Conservation (phyloP, 2,888 invertebrate species). For the Drosophila macrospina region DNA sequence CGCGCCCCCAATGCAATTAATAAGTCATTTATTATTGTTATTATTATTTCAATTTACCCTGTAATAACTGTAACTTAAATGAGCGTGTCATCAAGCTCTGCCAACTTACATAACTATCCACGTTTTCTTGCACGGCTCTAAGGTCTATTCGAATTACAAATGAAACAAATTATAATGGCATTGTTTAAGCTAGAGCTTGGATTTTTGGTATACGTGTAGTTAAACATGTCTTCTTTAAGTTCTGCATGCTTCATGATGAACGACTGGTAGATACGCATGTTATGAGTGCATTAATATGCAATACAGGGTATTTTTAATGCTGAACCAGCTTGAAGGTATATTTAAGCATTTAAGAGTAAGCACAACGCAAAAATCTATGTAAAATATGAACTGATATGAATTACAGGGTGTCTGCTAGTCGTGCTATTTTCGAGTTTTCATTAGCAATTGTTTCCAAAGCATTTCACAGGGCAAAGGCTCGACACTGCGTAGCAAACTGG, state of each 20-base stretch:
- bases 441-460: no score
- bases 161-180: background rate
- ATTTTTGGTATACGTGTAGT: conserved; percentile 3
- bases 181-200: background rate
- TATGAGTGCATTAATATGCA: no score
- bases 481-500: no score
- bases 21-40: conserved; percentile 24
- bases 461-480: no score
- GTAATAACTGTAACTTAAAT: conserved; percentile 20
- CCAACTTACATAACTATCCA: background rate
- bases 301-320: no score
- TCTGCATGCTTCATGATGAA: background rate
- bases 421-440: no score
- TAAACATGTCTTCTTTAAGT: background rate
- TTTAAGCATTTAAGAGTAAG: no score
- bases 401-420: no score
- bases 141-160: background rate
- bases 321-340: no score
- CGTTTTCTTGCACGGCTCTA: background rate
- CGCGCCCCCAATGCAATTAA: conserved; percentile 32
- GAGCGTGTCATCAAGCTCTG: conserved; percentile 15
- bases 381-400: no score
- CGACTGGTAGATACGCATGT: no score
- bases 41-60: conserved; percentile 17
- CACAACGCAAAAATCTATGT: no score